Conservation (phyloP, 2,888 invertebrate species). For the Epirrhoe tristata region DNA sequence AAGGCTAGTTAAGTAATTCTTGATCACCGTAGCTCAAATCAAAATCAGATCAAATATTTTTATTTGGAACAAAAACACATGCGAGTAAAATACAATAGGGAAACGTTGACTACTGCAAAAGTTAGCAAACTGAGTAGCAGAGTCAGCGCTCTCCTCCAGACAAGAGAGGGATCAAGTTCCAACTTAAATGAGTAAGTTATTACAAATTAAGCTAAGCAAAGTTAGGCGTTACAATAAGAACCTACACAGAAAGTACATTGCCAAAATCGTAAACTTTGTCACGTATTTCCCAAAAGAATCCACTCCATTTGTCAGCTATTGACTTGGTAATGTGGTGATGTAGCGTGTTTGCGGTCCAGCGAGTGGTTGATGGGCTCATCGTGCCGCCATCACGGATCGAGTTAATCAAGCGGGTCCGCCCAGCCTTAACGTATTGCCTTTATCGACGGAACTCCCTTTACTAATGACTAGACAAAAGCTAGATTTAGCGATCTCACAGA, state of each 20-base stretch:
- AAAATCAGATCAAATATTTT: too few species aligned
- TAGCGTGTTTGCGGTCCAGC: constrained; percentile 46
- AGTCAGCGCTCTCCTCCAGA: too few species aligned
- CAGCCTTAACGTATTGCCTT: constrained; percentile 70
- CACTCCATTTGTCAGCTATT: constrained; percentile 11
- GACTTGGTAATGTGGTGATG: constrained; percentile 28
- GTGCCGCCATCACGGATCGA: constrained; percentile 61
- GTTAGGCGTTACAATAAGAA: too few species aligned
- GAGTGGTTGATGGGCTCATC: constrained; percentile 61
- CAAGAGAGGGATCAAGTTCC: too few species aligned
- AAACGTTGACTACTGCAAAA: too few species aligned
- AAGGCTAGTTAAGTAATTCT: too few species aligned
- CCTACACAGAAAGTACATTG: not conserved
- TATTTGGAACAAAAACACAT: too few species aligned
- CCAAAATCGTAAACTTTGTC: not conserved
- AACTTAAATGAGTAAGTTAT: too few species aligned
- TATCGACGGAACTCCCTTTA: constrained; percentile 44
- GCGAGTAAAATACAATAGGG: too few species aligned
- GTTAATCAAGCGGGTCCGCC: constrained; percentile 68
- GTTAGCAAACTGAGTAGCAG: too few species aligned
- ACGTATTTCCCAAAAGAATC: constrained; percentile 7
- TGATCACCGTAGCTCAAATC: too few species aligned
- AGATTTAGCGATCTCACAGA: not conserved
- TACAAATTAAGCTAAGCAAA: too few species aligned
- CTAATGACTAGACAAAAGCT: constrained; percentile 18